Evolutionary conservation across 1,140 invertebrate species (phyloP).

Genomic region (Drosophila sucinea): DNA sequence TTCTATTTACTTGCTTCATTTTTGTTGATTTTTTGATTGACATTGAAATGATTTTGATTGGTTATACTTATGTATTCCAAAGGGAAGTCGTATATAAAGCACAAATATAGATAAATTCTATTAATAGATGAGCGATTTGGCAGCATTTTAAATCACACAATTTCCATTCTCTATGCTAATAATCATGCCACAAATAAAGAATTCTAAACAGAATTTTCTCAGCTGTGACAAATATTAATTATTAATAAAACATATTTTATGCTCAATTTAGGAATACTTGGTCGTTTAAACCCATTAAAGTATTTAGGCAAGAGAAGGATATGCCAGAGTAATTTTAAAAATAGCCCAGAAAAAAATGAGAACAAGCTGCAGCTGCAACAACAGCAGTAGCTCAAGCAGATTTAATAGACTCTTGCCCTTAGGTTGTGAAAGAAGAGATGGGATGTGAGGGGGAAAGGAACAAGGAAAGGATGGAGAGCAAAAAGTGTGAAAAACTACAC

Average conservation of each 20-base stretch:
- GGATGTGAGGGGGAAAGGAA: background rate
- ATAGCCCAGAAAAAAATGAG: background rate
- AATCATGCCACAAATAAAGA: no score
- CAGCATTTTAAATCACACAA: no score
- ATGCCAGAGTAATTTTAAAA: background rate
- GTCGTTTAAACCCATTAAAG: background rate
- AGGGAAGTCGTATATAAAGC: background rate
- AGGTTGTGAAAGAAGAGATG: background rate
- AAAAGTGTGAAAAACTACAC: slow-evolving; percentile 5
- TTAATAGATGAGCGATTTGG: background rate
- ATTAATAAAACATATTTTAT: background rate
- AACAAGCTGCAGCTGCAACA: background rate
- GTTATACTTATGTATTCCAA: background rate
- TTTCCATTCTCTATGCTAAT: no score
- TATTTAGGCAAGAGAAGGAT: no score
- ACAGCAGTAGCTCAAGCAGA: slow-evolving; percentile 3
- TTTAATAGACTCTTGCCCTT: slow-evolving; percentile 7
- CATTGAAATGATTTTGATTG: slow-evolving; percentile 11
- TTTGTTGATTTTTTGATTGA: slow-evolving; percentile 6
- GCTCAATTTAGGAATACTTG: background rate
- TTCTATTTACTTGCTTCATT: slow-evolving; percentile 7
- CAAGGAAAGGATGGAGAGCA: background rate
- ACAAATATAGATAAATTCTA: background rate
- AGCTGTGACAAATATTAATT: no score
- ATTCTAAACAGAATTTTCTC: no score